phyloP scores from a whole-genome alignment of 2,797 vertebrate genomes.

The Microctenopoma steveboyesi region DNA sequence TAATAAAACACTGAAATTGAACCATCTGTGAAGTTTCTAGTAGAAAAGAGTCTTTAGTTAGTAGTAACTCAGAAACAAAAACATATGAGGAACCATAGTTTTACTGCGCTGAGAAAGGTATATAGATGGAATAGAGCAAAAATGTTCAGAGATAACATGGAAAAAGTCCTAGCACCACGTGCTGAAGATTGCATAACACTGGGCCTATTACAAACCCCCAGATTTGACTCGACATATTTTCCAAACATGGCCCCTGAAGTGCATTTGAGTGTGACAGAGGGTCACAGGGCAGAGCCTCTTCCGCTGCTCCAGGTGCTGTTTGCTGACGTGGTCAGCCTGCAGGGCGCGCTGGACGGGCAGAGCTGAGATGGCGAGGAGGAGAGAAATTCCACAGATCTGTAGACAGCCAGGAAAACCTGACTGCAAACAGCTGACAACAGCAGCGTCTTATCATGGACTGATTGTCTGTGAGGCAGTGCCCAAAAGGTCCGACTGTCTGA shows the following conservation, averaged over 20 bases:
- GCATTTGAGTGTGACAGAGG: slow-evolving; percentile 50
- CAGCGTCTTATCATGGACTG: slow-evolving; percentile 55
- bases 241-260: slow-evolving; percentile 44
- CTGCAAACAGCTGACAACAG: slow-evolving; percentile 75
- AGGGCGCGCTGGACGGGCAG: slow-evolving; percentile 41
- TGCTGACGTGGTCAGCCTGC: slow-evolving; percentile 54
- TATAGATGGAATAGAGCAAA: too few relatives aligned
- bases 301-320: slow-evolving; percentile 55
- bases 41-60: neutral
- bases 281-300: slow-evolving; percentile 31
- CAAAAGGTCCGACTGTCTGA: slow-evolving; percentile 61
- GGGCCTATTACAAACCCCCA: slow-evolving; percentile 1
- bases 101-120: too few relatives aligned
- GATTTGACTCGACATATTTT: slow-evolving; percentile 25
- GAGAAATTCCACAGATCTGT: slow-evolving; percentile 82
- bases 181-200: slow-evolving; percentile 3
- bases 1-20: neutral
- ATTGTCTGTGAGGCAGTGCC: slow-evolving; percentile 48
- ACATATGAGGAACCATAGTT: neutral
- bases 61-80: neutral
- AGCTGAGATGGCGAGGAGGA: slow-evolving; percentile 69
- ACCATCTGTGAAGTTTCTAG: neutral
- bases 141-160: too few relatives aligned
- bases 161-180: too few relatives aligned
- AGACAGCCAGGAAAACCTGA: slow-evolving; percentile 65